Evolutionary conservation across 2,888 invertebrate species (phyloP).

Genomic region (Eupelmus urozonus): DNA sequence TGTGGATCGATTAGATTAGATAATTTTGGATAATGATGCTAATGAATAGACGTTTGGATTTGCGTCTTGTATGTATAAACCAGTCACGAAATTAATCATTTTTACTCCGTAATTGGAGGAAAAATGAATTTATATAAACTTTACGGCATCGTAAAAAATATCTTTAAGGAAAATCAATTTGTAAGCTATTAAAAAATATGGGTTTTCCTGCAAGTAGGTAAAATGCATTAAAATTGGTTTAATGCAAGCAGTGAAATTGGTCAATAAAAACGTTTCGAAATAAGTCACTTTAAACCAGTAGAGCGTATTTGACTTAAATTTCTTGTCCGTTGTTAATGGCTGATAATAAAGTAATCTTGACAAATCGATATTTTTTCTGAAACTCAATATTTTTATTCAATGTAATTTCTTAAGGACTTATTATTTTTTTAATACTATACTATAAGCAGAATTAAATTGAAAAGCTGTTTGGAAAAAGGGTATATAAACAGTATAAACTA

Average conservation of each 20-base stretch:
- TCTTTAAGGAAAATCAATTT: constrained; percentile 5
- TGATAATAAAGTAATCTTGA: too few species aligned
- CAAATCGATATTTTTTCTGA: too few species aligned
- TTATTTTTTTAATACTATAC: too few species aligned
- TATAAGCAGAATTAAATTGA: too few species aligned
- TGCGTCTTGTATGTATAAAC: background rate
- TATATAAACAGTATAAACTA: too few species aligned
- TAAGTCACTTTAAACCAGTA: background rate
- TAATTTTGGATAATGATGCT: too few species aligned
- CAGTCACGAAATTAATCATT: constrained; percentile 3
- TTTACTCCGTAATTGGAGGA: background rate
- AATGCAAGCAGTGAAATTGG: background rate
- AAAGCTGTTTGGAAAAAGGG: too few species aligned
- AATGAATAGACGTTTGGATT: background rate
- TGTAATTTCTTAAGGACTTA: too few species aligned
- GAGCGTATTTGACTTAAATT: background rate
- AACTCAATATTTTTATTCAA: too few species aligned
- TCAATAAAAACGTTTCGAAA: constrained; percentile 4
- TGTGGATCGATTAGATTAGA: too few species aligned
- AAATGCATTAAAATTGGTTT: background rate
- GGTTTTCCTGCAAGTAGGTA: background rate
- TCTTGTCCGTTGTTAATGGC: too few species aligned
- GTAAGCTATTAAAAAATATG: background rate
- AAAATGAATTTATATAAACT: constrained; percentile 10
- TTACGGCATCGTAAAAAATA: background rate